phyloP scores from a whole-genome alignment of 2,113 vertebrate genomes.

The Scomber japonicus region DNA sequence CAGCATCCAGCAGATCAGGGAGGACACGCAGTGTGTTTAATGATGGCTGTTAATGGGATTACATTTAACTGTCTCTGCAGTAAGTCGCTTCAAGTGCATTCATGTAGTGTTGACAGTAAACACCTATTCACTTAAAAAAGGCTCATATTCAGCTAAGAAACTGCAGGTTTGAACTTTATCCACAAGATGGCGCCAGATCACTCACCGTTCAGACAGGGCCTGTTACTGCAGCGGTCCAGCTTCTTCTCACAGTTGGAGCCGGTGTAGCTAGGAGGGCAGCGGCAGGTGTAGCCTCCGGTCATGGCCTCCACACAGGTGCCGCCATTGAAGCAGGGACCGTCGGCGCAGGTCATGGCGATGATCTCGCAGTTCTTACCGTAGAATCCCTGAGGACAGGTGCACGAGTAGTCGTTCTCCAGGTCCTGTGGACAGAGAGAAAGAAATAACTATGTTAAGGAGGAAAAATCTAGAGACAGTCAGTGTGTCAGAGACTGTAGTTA shows the following conservation, averaged over 20 bases:
- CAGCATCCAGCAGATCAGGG: constrained; percentile 30
- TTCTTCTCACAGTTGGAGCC: constrained; percentile 96
- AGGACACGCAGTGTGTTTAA: neutral
- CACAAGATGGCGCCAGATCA: constrained; percentile 64
- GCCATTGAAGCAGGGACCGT: constrained; percentile 92
- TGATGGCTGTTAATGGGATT: constrained; percentile 32
- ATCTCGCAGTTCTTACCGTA: constrained; percentile 93
- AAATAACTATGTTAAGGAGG: neutral
- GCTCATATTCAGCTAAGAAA: neutral
- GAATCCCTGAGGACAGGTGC: constrained; percentile 92
- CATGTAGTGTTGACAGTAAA: neutral
- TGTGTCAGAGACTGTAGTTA: neutral
- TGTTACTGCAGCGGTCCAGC: constrained; percentile 91
- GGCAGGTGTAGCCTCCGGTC: constrained; percentile 88
- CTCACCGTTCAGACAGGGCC: constrained; percentile 86
- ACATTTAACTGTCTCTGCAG: neutral
- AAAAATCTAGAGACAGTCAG: neutral
- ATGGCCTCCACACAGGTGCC: constrained; percentile 88
- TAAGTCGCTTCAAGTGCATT: neutral
- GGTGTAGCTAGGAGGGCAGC: constrained; percentile 88
- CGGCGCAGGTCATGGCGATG: constrained; percentile 92
- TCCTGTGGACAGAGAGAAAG: constrained; percentile 76
- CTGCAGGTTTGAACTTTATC: constrained; percentile 12
- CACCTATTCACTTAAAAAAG: neutral
- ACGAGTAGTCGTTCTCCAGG: constrained; percentile 88